phyloP scores from a whole-genome alignment of 2,797 vertebrate species.

The Tamandua tetradactyla region DNA sequence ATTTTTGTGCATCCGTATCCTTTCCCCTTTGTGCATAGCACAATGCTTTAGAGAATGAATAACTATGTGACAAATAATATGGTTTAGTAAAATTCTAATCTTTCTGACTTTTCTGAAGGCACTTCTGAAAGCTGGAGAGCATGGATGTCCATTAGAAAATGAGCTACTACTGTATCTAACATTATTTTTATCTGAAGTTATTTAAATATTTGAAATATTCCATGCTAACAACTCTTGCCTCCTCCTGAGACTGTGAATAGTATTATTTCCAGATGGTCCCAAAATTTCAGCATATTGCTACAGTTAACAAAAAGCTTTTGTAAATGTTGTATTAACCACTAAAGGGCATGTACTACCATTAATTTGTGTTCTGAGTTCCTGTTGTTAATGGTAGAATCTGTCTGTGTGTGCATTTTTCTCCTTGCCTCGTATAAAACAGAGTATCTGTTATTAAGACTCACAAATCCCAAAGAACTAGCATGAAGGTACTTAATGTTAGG shows the following conservation, averaged over 20 bases:
- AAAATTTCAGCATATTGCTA: slow-evolving; percentile 71
- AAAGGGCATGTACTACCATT: slow-evolving; percentile 71
- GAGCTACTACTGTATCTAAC: slow-evolving; percentile 15
- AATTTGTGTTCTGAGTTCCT: slow-evolving; percentile 74
- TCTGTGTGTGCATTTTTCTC: slow-evolving; percentile 63
- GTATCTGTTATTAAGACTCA: slow-evolving; percentile 17
- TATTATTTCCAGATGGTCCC: slow-evolving; percentile 78
- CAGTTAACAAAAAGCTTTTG: slow-evolving; percentile 80
- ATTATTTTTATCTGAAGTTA: slow-evolving; percentile 63
- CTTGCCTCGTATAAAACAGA: slow-evolving; percentile 55
- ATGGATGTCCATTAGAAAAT: neutral
- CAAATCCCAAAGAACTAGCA: slow-evolving; percentile 16
- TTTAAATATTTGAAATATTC: slow-evolving; percentile 78
- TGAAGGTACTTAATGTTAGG: neutral
- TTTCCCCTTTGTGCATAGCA: neutral
- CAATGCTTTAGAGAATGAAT: neutral
- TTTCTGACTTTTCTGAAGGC: slow-evolving; percentile 21
- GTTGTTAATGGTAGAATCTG: slow-evolving; percentile 47
- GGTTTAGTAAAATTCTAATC: neutral
- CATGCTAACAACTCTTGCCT: slow-evolving; percentile 69
- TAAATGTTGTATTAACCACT: slow-evolving; percentile 80
- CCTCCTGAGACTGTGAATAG: slow-evolving; percentile 69
- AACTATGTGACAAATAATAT: neutral
- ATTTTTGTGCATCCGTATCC: neutral
- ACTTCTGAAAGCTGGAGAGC: neutral